Evolutionary conservation across 2,888 invertebrate genomes (phyloP).

Genomic region (Cataglyphis cursor): DNA sequence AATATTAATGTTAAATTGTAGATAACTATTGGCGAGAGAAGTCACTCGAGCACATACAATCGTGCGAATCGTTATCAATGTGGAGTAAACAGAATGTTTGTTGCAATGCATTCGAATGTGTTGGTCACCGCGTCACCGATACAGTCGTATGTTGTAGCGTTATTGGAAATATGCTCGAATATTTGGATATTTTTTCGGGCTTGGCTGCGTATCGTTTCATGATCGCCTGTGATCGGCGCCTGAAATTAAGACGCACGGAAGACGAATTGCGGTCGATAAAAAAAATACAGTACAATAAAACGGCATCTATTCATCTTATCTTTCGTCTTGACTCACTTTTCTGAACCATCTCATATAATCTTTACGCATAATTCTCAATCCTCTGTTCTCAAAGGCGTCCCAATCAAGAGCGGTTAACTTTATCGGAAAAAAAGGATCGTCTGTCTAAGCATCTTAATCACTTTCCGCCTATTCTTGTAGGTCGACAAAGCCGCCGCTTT

Average conservation of each 20-base stretch:
- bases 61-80: not conserved
- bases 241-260: conserved; percentile 73
- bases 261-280: conserved; percentile 45
- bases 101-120: not conserved
- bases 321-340: conserved; percentile 47
- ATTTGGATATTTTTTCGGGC: conserved; percentile 74
- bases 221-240: conserved; percentile 72
- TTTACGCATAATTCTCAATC: not conserved
- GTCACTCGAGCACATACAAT: not conserved
- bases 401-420: not conserved
- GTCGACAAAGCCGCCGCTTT: not conserved
- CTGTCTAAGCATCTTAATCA: conserved; percentile 1
- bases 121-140: conserved; percentile 21
- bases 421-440: not conserved
- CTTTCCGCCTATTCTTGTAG: not conserved
- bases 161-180: conserved; percentile 74
- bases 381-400: not conserved
- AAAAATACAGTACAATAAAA: conserved; percentile 17
- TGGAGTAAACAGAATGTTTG: conserved; percentile 20
- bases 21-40: not conserved
- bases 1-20: not conserved
- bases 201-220: conserved; percentile 65
- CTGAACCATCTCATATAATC: conserved; percentile 3
- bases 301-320: conserved; percentile 72
- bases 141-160: conserved; percentile 36